Conservation (phyloP, 2,797 vertebrate genomes). For the Lepus townsendii region DNA sequence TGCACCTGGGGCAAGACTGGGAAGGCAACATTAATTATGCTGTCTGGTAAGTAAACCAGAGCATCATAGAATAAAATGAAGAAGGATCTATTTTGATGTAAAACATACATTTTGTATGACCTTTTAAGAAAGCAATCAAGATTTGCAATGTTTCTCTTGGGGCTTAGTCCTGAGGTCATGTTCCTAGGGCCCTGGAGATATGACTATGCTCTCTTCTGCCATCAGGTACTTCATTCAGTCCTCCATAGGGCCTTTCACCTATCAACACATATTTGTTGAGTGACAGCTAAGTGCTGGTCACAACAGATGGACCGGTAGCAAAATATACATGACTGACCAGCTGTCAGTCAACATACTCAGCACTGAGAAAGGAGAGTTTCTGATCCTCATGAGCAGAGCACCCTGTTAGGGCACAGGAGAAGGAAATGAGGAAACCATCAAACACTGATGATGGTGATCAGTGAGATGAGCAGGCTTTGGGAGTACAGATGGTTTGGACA, state of each 20-base stretch:
- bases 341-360: not conserved
- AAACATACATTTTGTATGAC: constrained; percentile 31
- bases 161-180: not conserved
- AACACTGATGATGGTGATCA: not conserved
- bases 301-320: not conserved
- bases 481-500: not conserved
- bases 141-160: not conserved
- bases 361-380: not conserved
- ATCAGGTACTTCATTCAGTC: not conserved
- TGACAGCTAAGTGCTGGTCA: not conserved
- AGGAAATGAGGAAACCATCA: not conserved
- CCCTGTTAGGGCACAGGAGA: not conserved
- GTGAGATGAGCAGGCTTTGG: not conserved
- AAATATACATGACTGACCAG: not conserved
- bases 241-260: not conserved
- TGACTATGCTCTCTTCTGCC: not conserved
- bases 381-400: not conserved
- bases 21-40: not conserved
- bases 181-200: not conserved
- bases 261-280: constrained; percentile 15
- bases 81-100: constrained; percentile 38
- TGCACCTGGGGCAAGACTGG: not conserved
- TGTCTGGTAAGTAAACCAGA: constrained; percentile 9
- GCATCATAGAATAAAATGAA: not conserved
- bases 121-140: not conserved